phyloP scores from a whole-genome alignment of 2,888 invertebrate genomes.

The Drosophila colorata region DNA sequence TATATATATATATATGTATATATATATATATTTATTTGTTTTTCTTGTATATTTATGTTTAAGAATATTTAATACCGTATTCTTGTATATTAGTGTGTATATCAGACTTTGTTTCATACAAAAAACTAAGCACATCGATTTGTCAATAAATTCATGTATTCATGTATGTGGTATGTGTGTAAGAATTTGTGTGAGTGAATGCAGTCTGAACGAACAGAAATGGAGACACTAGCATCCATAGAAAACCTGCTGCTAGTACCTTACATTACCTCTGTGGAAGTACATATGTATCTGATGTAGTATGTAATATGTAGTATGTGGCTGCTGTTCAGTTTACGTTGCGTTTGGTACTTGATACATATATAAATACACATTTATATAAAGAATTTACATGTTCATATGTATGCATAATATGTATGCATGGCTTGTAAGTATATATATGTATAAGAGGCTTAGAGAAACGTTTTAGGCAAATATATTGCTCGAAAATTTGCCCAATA shows the following conservation, averaged over 20 bases:
- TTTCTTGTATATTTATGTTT: slow-evolving; percentile 77
- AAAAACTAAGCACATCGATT: slow-evolving; percentile 81
- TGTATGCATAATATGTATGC: slow-evolving; percentile 15
- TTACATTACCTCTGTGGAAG: slow-evolving; percentile 17
- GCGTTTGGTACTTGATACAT: slow-evolving; percentile 13
- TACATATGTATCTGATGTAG: slow-evolving; percentile 6
- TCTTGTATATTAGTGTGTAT: slow-evolving; percentile 82
- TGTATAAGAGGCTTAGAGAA: slow-evolving; percentile 70
- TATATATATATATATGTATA: slow-evolving; percentile 23
- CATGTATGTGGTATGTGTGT: slow-evolving; percentile 31
- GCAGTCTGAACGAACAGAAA: slow-evolving; percentile 23
- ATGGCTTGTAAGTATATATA: slow-evolving; percentile 23
- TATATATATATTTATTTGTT: slow-evolving; percentile 10
- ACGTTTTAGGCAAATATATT: slow-evolving; percentile 77
- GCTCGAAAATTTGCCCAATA: slow-evolving; percentile 72
- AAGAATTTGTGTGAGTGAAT: slow-evolving; percentile 35
- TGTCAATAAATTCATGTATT: slow-evolving; percentile 80
- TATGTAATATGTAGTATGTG: slow-evolving; percentile 10
- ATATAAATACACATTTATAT: slow-evolving; percentile 22
- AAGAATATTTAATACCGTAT: slow-evolving; percentile 77
- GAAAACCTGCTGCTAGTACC: slow-evolving; percentile 17
- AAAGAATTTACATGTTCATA: slow-evolving; percentile 7
- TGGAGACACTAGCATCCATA: slow-evolving; percentile 16
- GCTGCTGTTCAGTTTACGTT: slow-evolving; percentile 9
- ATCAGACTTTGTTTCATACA: slow-evolving; percentile 83